These are phyloP conservation scores for Cataglyphis cursor DNA, from an alignment of 2,888 invertebrate species.

Conservation along the genomic window DNA sequence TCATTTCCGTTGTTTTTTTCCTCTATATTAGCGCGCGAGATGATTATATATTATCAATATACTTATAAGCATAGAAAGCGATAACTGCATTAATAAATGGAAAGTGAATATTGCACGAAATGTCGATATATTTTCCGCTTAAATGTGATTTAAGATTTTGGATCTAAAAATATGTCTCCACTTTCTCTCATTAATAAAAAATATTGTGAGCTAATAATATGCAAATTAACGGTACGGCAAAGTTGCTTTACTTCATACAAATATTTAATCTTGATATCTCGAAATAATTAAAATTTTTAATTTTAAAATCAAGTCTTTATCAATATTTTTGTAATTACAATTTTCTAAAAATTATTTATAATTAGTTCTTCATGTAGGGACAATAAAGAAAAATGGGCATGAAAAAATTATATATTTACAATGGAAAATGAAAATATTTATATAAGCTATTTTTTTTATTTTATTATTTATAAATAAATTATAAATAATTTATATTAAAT, in stretches of 20 bases:
- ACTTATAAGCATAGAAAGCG: slow-evolving; percentile 6
- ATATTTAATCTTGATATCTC: no score
- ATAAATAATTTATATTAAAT: neutral
- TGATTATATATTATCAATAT: slow-evolving; percentile 17
- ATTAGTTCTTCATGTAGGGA: neutral
- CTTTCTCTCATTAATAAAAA: slow-evolving; percentile 13
- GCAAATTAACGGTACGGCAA: neutral
- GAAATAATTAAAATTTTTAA: neutral
- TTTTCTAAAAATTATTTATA: neutral
- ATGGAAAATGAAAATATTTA: neutral
- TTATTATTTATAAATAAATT: neutral
- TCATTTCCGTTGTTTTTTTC: neutral
- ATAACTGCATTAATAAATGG: neutral
- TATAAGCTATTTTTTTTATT: neutral
- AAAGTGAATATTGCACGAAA: neutral
- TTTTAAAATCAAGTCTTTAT: neutral
- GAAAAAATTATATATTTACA: neutral
- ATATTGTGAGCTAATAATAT: slow-evolving; percentile 1
- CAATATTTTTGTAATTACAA: neutral
- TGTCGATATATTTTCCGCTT: neutral
- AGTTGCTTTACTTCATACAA: neutral
- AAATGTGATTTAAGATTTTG: slow-evolving; percentile 13
- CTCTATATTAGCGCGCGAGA: neutral
- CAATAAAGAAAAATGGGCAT: neutral
- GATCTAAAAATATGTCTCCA: slow-evolving; percentile 27